Conservation (phyloP, 2,888 invertebrate genomes). For the Ennomos erosarius region DNA sequence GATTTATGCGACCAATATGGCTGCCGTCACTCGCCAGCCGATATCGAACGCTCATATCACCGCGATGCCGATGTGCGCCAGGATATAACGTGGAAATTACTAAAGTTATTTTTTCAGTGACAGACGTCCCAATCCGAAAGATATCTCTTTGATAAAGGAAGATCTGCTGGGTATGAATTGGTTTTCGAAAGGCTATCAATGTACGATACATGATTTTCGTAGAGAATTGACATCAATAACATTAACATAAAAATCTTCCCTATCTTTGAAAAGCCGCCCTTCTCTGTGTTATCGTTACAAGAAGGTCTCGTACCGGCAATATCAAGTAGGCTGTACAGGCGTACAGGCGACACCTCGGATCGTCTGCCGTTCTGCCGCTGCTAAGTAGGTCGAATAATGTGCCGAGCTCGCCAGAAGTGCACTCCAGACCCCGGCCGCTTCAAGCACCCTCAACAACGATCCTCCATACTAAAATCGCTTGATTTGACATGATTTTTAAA, state of each 20-base stretch:
- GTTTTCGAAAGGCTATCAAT: not conserved
- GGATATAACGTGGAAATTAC: slow-evolving; percentile 47
- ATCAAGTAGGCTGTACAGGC: slow-evolving; percentile 56
- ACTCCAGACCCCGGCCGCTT: slow-evolving; percentile 65
- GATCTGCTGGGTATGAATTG: slow-evolving; percentile 9
- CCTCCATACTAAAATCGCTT: slow-evolving; percentile 80
- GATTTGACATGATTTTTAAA: slow-evolving; percentile 85
- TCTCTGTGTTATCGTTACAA: slow-evolving; percentile 18
- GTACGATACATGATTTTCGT: not conserved
- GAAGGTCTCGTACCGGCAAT: slow-evolving; percentile 51
- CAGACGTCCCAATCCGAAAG: slow-evolving; percentile 28
- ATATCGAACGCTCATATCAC: slow-evolving; percentile 75
- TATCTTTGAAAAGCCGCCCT: too few relatives aligned
- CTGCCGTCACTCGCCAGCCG: slow-evolving; percentile 73
- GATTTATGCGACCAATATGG: slow-evolving; percentile 85
- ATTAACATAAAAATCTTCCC: too few relatives aligned
- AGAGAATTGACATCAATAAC: too few relatives aligned
- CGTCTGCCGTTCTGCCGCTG: slow-evolving; percentile 60
- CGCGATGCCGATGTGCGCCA: slow-evolving; percentile 52
- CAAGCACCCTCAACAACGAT: slow-evolving; percentile 64
- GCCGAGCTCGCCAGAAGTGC: slow-evolving; percentile 71
- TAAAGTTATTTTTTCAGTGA: slow-evolving; percentile 32
- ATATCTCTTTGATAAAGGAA: slow-evolving; percentile 19
- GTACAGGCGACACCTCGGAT: slow-evolving; percentile 66
- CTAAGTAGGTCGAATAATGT: slow-evolving; percentile 84